A percentile compares a stretch with the other conserved stretches of the same genome.
These are phyloP conservation scores for Zaprionus davidi DNA, from an alignment of 1,140 invertebrate genomes.

Conservation along the genomic window DNA sequence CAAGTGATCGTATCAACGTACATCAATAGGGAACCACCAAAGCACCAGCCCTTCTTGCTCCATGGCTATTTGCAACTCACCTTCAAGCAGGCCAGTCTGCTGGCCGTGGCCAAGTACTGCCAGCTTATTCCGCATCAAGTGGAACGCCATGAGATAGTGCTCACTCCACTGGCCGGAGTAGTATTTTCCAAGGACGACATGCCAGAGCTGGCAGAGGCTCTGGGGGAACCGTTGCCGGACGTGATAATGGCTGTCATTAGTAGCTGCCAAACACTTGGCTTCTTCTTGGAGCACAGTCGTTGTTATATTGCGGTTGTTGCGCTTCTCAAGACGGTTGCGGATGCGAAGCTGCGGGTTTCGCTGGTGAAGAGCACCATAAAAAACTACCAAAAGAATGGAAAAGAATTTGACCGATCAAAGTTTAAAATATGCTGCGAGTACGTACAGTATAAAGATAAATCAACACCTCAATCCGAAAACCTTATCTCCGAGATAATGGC, in stretches of 20 bases:
- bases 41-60: conserved; percentile 41
- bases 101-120: conserved; percentile 64
- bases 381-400: conserved; percentile 62
- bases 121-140: conserved; percentile 58
- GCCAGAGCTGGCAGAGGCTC: conserved; percentile 38
- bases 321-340: conserved; percentile 38
- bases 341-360: conserved; percentile 44
- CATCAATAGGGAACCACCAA: conserved; percentile 20
- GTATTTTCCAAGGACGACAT: conserved; percentile 50
- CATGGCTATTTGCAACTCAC: conserved; percentile 45
- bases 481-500: conserved; percentile 34
- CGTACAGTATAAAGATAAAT: neutral
- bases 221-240: conserved; percentile 43
- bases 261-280: conserved; percentile 67
- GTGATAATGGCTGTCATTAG: conserved; percentile 58
- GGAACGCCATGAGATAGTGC: conserved; percentile 46
- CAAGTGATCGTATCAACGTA: conserved; percentile 43
- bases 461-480: conserved; percentile 11
- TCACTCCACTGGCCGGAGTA: conserved; percentile 61
- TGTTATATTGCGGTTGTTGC: conserved; percentile 60
- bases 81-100: conserved; percentile 67
- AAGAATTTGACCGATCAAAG: conserved; percentile 39
- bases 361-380: conserved; percentile 57
- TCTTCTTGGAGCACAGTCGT: conserved; percentile 53
- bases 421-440: conserved; percentile 42